Evolutionary conservation across 2,113 vertebrate genomes (phyloP), one percentile per base, ranked within the genome.

Genomic region (Parotia lawesii): DNA sequence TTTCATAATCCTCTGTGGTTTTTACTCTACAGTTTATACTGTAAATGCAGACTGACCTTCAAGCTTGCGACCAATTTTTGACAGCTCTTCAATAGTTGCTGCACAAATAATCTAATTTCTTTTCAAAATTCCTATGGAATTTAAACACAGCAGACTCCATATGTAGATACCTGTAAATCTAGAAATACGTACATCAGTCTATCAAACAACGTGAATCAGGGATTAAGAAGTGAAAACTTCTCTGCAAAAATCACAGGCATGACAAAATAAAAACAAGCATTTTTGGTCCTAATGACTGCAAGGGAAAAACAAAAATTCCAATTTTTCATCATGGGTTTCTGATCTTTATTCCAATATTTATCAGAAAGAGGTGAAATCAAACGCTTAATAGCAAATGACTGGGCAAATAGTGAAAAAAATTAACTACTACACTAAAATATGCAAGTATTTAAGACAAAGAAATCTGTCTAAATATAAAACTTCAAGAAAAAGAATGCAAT

Each of bases 1-100:
- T 96, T 96, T 95, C 89, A 85, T 75, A 94, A 89, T 85, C 47
- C 29, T 54, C 23, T 81, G 84, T 71, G 74, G 80, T 87, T 96
- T 93, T 88, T 44, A 94, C 69, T 75, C 56, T 19, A 47, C 5
- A 81, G 80, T 87, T 91, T 97, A 71, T 64, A 93, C 31, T 96
- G 85, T 72, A 94, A 80, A 77, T 77, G 56, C 33, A 47, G 76
- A 89, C 66, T 87, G 90, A 90, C 86, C 94, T 95, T 94, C 75
- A 85, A 35, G 10, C 57, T 79, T 88, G 62, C 47, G 47, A 31
- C 14, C 31, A 65, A 12, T 62, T 69, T 4, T n/a, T 85, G 76
- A 87, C 6, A 81, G 54, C 23, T 73, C 50, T 91, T 96, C 87
- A 56, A 53, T 16, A 71, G 58, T 38, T 3, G 1, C 31, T 42